Percentiles rank a stretch among this genome's conserved stretches.
phyloP scores from a whole-genome alignment of 2,888 invertebrate genomes.

The Tricholauxania praeusta region DNA sequence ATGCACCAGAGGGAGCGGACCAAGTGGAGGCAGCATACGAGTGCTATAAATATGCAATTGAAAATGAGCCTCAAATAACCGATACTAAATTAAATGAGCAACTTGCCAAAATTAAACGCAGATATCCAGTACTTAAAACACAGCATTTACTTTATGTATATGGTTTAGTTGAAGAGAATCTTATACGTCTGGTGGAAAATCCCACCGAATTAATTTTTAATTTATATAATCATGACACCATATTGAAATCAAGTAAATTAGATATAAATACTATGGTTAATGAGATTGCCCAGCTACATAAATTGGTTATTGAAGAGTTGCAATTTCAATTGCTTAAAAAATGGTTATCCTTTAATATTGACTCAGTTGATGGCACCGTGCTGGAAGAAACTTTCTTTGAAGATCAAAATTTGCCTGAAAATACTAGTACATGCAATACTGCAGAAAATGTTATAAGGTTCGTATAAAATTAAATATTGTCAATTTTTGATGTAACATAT shows the following conservation, averaged over 20 bases:
- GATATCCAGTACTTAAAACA: slow-evolving; percentile 66
- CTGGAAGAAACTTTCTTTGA: slow-evolving; percentile 66
- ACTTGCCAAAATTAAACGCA: slow-evolving; percentile 63
- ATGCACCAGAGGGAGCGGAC: slow-evolving; percentile 66
- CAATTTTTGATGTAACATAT: slow-evolving; percentile 5
- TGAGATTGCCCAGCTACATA: slow-evolving; percentile 62
- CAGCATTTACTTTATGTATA: slow-evolving; percentile 65
- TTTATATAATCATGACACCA: slow-evolving; percentile 63
- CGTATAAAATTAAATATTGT: not conserved
- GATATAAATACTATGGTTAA: slow-evolving; percentile 64
- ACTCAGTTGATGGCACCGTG: slow-evolving; percentile 55
- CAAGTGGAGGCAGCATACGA: slow-evolving; percentile 67
- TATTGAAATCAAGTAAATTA: slow-evolving; percentile 61
- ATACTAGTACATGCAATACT: slow-evolving; percentile 48
- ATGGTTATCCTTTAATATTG: slow-evolving; percentile 62
- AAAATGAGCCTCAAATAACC: slow-evolving; percentile 50
- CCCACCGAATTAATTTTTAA: slow-evolving; percentile 62
- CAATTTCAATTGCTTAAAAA: slow-evolving; percentile 64
- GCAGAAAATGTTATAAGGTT: slow-evolving; percentile 62
- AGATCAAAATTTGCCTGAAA: slow-evolving; percentile 55
- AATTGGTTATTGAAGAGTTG: slow-evolving; percentile 58
- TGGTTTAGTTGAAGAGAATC: slow-evolving; percentile 63
- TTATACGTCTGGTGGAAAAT: slow-evolving; percentile 62
- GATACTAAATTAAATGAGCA: slow-evolving; percentile 60
- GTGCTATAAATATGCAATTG: slow-evolving; percentile 63